phyloP scores from a whole-genome alignment of 1,140 invertebrate species.

The Heterodera carotae region DNA sequence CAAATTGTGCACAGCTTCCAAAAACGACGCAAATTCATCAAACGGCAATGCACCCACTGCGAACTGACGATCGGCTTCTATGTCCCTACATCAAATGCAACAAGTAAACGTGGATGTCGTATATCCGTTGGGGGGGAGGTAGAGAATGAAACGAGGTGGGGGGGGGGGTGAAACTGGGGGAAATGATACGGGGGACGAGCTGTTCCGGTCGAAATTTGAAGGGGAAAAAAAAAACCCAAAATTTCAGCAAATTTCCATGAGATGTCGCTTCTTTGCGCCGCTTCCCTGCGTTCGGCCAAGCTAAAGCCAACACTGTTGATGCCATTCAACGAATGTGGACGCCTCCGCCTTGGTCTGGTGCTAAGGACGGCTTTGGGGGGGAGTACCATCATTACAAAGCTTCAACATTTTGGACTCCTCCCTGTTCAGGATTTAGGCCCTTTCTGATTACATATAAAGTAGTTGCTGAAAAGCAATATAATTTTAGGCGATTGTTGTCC shows the following conservation, averaged over 20 bases:
- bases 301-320: constrained; percentile 10
- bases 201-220: background rate
- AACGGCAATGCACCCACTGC: constrained; percentile 17
- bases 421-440: too few relatives aligned
- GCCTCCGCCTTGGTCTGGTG: constrained; percentile 20
- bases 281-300: constrained; percentile 25
- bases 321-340: constrained; percentile 4
- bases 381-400: too few relatives aligned
- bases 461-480: background rate
- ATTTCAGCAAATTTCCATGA: constrained; percentile 33
- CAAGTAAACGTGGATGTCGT: too few relatives aligned
- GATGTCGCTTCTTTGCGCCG: constrained; percentile 21
- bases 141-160: too few relatives aligned
- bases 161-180: too few relatives aligned
- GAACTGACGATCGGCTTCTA: constrained; percentile 25
- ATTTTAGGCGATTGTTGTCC: constrained; percentile 33
- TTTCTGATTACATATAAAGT: too few relatives aligned
- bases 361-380: too few relatives aligned
- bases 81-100: constrained; percentile 27
- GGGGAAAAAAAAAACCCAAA: too few relatives aligned
- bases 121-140: too few relatives aligned
- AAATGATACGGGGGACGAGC: too few relatives aligned
- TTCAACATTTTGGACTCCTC: too few relatives aligned
- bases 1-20: constrained; percentile 15
- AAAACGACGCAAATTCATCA: constrained; percentile 24